Percentiles rank a stretch among this genome's conserved stretches.
Conservation (phyloP, 2,113 vertebrate genomes). For the Gallinago media region DNA sequence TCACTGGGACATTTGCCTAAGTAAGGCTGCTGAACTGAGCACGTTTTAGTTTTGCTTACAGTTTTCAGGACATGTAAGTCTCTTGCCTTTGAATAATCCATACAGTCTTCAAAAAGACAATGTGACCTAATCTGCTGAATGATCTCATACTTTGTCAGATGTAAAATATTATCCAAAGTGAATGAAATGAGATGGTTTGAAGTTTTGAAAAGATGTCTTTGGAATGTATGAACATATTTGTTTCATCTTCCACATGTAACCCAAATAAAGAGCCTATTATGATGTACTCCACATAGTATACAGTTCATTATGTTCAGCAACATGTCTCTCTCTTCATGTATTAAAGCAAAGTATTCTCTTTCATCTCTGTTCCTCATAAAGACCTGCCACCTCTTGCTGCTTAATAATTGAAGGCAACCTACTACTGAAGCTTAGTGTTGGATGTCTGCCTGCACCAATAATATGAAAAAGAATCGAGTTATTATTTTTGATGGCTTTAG, state of each 20-base stretch:
- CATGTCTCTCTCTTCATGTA: conserved; percentile 40
- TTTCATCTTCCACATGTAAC: conserved; percentile 66
- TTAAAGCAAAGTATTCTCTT: conserved; percentile 67
- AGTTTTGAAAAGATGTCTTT: conserved; percentile 37
- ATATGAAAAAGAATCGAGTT: conserved; percentile 25
- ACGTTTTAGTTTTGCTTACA: neutral
- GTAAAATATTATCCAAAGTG: conserved; percentile 41
- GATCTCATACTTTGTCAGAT: conserved; percentile 52
- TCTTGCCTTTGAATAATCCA: conserved; percentile 55
- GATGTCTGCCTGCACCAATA: conserved; percentile 51
- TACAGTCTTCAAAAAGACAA: conserved; percentile 41
- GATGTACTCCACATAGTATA: conserved; percentile 38
- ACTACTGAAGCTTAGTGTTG: conserved; percentile 41
- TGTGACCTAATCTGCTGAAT: conserved; percentile 43
- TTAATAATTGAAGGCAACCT: conserved; percentile 71
- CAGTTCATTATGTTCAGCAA: conserved; percentile 60
- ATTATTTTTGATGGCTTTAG: conserved; percentile 52
- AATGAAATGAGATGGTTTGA: conserved; percentile 46
- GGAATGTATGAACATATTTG: conserved; percentile 54
- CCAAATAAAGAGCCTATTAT: conserved; percentile 59
- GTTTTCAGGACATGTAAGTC: conserved; percentile 8
- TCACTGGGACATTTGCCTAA: neutral
- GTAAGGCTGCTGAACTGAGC: neutral
- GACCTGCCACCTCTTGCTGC: conserved; percentile 60
- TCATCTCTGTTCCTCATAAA: conserved; percentile 63